Evolutionary conservation across 2,888 invertebrate species (phyloP).

Genomic region (Drosophila anomelani): DNA sequence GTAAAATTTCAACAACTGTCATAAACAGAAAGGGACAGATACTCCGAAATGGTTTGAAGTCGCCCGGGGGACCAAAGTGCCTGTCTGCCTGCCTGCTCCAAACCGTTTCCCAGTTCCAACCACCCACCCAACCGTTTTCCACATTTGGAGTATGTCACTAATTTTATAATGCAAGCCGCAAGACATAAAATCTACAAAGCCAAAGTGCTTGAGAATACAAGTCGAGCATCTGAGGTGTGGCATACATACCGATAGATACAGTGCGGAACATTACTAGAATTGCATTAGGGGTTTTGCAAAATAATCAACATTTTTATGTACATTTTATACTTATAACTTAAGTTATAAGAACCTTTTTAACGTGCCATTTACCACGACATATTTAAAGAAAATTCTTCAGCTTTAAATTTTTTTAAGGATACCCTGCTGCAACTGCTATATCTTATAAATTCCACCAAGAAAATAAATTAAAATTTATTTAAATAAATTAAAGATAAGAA

Average conservation of each 20-base stretch:
- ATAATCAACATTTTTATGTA: too few species aligned
- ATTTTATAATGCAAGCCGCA: conserved; percentile 70
- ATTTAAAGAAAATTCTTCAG: too few species aligned
- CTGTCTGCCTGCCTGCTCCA: background rate
- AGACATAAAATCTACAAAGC: conserved; percentile 65
- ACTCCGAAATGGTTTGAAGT: conserved; percentile 4
- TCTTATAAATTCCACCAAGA: too few species aligned
- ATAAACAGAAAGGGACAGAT: conserved; percentile 27
- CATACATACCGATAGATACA: conserved; percentile 9
- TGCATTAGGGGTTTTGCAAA: background rate
- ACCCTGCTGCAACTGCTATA: too few species aligned
- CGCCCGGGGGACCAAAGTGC: conserved; percentile 2
- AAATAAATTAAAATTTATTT: too few species aligned
- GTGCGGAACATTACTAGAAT: background rate
- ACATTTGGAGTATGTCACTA: conserved; percentile 46
- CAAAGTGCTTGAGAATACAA: conserved; percentile 47
- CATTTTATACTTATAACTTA: too few species aligned
- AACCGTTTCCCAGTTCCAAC: background rate
- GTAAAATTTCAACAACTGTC: conserved; percentile 52
- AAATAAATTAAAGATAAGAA: too few species aligned
- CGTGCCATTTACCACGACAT: too few species aligned
- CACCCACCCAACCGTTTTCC: background rate
- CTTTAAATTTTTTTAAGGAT: too few species aligned
- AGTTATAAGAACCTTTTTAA: too few species aligned
- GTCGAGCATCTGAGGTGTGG: conserved; percentile 17